Evolutionary conservation across 2,113 vertebrate species (phyloP), one percentile per base, ranked within the genome.

Genomic region (Pseudorectes ferrugineus): DNA sequence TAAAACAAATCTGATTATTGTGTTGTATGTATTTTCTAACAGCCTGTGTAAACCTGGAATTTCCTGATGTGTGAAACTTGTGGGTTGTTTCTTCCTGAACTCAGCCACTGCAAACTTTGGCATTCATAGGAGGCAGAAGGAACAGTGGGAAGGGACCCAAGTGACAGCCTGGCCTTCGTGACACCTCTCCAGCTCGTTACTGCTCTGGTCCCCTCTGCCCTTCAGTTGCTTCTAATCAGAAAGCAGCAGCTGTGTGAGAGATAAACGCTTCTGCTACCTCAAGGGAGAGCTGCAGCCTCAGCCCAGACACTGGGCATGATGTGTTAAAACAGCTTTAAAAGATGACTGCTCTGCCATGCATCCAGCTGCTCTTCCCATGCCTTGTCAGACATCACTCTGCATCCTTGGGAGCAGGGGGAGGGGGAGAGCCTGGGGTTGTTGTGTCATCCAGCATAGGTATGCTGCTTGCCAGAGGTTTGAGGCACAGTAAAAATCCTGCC

Each of bases 1-100:
- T 98, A 98, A 98, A 97, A 97, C 15, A 21, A 67, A 96, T 86
- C 88, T n/a, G 79, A 97, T 80, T 43, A 88, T 49, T 68, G 85
- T 91, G 89, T 96, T 22, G 18, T 95, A 51, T 11, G 0, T 86
- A 7, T 61, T 88, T 95, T 79, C 85, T 66, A 42, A 76, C 35
- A 73, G 35, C 29, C 38, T 63, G 22, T n/a, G 57, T 67, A 13
- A 77, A 66, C 52, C 38, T 66, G 59, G 36, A 42, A 6, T 72
- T 89, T 89, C 52, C 73, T 74, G 40, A 16, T 7, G 28, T 2
- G 26, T 90, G 75, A 62, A 54, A 58, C 24, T 40, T 31, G 18
- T 4, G 6, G 40, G 11, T 19, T 61, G 42, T 55, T 77, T 65
- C 66, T 40, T 22, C n/a, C 29, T 36, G 52, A 54, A 3, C 43